phyloP scores from a whole-genome alignment of 1,140 invertebrate genomes.

The Sitodiplosis mosellana region DNA sequence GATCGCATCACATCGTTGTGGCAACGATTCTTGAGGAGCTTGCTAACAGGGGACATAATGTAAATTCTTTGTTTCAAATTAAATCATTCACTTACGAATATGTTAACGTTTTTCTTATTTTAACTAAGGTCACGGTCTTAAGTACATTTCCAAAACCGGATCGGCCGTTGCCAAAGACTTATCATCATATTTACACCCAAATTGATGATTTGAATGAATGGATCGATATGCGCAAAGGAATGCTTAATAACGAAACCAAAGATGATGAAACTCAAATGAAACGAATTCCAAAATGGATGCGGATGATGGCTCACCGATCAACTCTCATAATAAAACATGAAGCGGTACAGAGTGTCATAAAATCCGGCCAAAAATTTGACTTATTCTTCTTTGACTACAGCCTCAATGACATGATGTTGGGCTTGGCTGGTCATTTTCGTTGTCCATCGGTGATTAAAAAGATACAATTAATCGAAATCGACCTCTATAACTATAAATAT shows the following conservation, averaged over 20 bases:
- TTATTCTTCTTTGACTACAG: background rate
- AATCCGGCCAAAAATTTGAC: conserved; percentile 2
- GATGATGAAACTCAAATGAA: background rate
- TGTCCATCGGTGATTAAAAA: conserved; percentile 1
- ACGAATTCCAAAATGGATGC: background rate
- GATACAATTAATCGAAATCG: too few species aligned
- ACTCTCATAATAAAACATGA: background rate
- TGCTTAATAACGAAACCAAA: background rate
- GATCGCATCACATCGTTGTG: background rate
- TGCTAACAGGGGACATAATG: background rate
- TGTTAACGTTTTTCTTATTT: too few species aligned
- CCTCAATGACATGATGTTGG: background rate
- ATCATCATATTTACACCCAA: background rate
- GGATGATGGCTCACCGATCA: background rate
- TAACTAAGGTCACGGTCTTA: background rate
- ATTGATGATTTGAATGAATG: background rate
- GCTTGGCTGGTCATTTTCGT: conserved; percentile 1
- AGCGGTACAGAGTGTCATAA: background rate
- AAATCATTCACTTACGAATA: too few species aligned
- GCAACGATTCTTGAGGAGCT: background rate
- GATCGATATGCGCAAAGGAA: background rate
- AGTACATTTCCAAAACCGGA: background rate
- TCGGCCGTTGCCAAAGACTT: background rate
- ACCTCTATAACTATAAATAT: too few species aligned
- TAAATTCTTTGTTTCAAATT: too few species aligned